phyloP scores from a whole-genome alignment of 2,888 invertebrate genomes.

The Dioctria linearis region DNA sequence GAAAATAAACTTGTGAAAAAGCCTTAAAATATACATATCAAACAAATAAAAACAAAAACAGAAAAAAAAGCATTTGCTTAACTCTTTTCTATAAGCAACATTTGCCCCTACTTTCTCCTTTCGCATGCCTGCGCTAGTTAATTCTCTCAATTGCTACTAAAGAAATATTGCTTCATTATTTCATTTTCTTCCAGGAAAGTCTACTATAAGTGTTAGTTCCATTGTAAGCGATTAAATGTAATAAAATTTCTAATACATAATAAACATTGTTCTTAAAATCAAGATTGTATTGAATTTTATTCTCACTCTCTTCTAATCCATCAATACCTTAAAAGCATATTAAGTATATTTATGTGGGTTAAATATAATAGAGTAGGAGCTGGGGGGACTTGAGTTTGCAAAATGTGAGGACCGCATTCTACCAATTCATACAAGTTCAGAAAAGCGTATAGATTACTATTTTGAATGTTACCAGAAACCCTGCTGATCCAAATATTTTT shows the following conservation, averaged over 20 bases:
- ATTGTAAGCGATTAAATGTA: constrained; percentile 36
- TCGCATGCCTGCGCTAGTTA: constrained; percentile 40
- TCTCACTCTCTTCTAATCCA: no score
- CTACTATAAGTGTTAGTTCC: constrained; percentile 43
- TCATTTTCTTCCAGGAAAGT: constrained; percentile 48
- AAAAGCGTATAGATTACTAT: no score
- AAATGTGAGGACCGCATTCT: no score
- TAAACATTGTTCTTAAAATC: constrained; percentile 32
- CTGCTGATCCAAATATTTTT: no score
- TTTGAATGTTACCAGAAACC: no score
- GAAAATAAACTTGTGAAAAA: constrained; percentile 25
- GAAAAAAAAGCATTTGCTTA: constrained; percentile 51
- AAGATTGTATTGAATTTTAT: neutral
- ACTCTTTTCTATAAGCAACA: constrained; percentile 4
- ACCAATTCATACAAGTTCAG: no score
- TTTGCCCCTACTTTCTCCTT: constrained; percentile 35
- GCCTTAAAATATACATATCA: constrained; percentile 50
- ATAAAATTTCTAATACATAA: constrained; percentile 29
- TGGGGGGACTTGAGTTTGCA: no score
- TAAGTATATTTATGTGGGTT: no score
- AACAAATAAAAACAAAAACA: neutral
- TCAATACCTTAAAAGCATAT: no score
- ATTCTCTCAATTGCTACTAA: constrained; percentile 10
- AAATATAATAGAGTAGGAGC: no score
- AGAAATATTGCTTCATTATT: constrained; percentile 35